Evolutionary conservation across 2,113 vertebrate species (phyloP).

Genomic region (Scartelaos histophorus): DNA sequence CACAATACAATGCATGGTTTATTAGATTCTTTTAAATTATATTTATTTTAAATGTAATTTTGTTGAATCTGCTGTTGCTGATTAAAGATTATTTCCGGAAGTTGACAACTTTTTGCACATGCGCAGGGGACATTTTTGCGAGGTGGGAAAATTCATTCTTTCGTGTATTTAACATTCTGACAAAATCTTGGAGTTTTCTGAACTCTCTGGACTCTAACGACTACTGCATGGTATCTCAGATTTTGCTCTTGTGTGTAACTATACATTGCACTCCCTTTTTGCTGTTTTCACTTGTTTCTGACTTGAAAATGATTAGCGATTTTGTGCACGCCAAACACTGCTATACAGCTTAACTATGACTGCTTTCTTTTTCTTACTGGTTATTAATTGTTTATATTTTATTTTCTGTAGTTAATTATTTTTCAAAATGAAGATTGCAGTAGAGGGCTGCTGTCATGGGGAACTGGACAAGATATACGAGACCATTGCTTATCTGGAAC

Average conservation of each 20-base stretch:
- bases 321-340: not conserved
- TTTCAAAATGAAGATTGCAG: constrained; percentile 88
- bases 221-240: not conserved
- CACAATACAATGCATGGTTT: not conserved
- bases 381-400: constrained; percentile 2
- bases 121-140: not conserved
- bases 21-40: not conserved
- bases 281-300: not conserved
- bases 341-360: not conserved
- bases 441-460: constrained; percentile 94
- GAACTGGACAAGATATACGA: constrained; percentile 96
- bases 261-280: not conserved
- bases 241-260: constrained; percentile 27
- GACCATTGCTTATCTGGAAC: constrained; percentile 85
- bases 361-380: not conserved
- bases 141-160: constrained; percentile 57
- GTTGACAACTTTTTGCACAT: constrained; percentile 33
- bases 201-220: not conserved
- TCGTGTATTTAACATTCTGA: not conserved
- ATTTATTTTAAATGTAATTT: not conserved
- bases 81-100: not conserved
- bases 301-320: not conserved
- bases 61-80: constrained; percentile 40
- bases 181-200: constrained; percentile 30
- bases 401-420: not conserved